Base-by-base conservation (phyloP, 2,113 vertebrate species). In the Siniperca chuatsi region DNA sequence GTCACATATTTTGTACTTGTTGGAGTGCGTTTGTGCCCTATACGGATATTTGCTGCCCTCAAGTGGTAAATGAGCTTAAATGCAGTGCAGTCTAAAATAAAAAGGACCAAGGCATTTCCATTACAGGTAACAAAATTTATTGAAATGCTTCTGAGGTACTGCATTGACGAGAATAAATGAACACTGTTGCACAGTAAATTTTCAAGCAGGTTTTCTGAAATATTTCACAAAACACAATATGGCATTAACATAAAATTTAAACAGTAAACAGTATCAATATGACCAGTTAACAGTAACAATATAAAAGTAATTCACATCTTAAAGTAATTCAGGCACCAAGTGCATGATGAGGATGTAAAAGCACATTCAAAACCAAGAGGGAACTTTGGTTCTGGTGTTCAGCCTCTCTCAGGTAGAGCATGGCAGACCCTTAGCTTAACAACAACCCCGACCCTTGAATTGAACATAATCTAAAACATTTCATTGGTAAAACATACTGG, bases 31-130 rank as follows among this genome's bases (percentile, higher is more conserved):
- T 15, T 13, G 23, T 4, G 16, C 2, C 15, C 18, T 66, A 6
- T 2, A 0, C 2, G 50, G 81, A 37, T 29, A 58, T 71, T 15
- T 86, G 75, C 82, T 90, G 86, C 92, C 93, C 76, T 58, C 94
- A 37, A 82, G 88, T 79, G 93, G 93, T 12, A 0, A 42, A 8
- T 2, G 13, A 21, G 48, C 13, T 23, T 2, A 64, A 0, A 10
- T 50, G 48, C 81, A 88, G 21, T 1, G 0, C 1, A 48, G 12
- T 67, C 46, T n/a, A 0, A 48, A 71, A 77, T 23, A 5, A 78
- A 5, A 78, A 70, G 13, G 12, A 29, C 25, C 2, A 18, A 40
- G 4, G 0, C 1, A 0, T 42, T 64, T 37, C 2, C 11, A 1
- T 68, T 70, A 62, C 8, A 75, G 0, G 7, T 35, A 76, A 33